Evolutionary conservation across 2,888 invertebrate genomes (phyloP), one percentile per base, ranked within the genome.

Genomic region (Galerucella calmariensis): DNA sequence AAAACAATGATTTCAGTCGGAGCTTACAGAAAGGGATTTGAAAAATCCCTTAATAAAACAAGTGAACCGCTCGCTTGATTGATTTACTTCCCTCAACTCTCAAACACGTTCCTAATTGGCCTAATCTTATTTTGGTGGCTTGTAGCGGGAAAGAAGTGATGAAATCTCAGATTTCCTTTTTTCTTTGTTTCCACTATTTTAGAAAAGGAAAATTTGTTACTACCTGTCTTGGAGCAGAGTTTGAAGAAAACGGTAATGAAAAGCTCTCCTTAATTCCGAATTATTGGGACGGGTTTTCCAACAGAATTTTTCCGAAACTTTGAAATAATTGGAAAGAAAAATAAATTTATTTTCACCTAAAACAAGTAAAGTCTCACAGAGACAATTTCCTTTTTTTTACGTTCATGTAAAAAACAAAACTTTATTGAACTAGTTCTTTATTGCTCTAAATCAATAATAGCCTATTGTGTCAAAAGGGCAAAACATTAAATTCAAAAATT

Each of bases 51-150:
- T 74, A 71, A 51, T 68, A 48, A 67, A 67, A 74, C 66, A 74
- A 65, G 68, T 74, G 72, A 72, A 73, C 56, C 70, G 73, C 75
- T 73, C 62, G 71, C 72, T 73, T 75, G 75, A 76, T 75, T 76
- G 78, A 78, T 76, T 78, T 75, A 78, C 72, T 78, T 75, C 69
- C 71, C 70, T 53, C 76, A 75, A 76, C 74, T 67, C 67, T 62
- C 76, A 75, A 78, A 78, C 78, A 69, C 75, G 69, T 72, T 72
- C 77, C 76, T 80, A 80, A 80, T 80, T 80, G 80, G 80, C 77
- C 78, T 79, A 79, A 80, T 79, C 78, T 75, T 75, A 75, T 78
- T 79, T 77, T 48, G 69, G 75, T 73, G 78, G 79, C 75, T 73
- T 72, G 73, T 66, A 75, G 70, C 71, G 67, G 71, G 68, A 78